Evolutionary conservation across 2,113 vertebrate species (phyloP), one percentile per base, ranked within the genome.

Genomic region (Stegastes partitus): DNA sequence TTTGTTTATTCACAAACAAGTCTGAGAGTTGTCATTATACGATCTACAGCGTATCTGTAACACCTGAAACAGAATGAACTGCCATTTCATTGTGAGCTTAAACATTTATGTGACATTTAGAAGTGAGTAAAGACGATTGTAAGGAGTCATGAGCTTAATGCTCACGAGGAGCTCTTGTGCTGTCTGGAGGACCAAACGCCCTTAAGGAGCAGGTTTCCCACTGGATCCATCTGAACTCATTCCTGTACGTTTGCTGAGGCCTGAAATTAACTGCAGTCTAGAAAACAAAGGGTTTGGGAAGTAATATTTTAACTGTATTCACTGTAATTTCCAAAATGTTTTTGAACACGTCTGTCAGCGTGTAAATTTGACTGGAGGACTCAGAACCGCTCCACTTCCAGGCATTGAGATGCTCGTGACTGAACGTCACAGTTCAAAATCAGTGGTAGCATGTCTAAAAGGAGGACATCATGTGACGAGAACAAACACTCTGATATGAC

Each of bases 1-100:
- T 92, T 93, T 89, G 83, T 89, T 92, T 84, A 84, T 92, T 94
- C 68, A 82, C 84, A 93, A 86, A 79, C 82, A 87, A 91, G 86
- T 80, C 72, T 91, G 68, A 78, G 81, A 88, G 74, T 89, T 88
- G 78, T 87, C 71, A 78, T 84, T 67, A n/a, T n/a, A 80, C 78
- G 56, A 53, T 70, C 72, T 76, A 69, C 59, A 78, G 68, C 26
- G 66, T 59, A n/a, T 79, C 42, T 83, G 65, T 84, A 86, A 82
- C 76, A 66, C 23, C 25, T 72, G 49, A 57, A 58, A 39, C 28
- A 86, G 4, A 68, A 79, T 74, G 45, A 61, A 79, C 12, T 26
- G 47, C 57, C 69, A 22, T 80, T 45, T 78, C 47, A 57, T 28
- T 23, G 19, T 53, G 34, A 73, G 45, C n/a, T 54, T 78, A 57